A percentile compares a stretch with the other conserved stretches of the same genome.
phyloP scores from a whole-genome alignment of 2,888 invertebrate genomes.

The Callyntrura sp. region DNA sequence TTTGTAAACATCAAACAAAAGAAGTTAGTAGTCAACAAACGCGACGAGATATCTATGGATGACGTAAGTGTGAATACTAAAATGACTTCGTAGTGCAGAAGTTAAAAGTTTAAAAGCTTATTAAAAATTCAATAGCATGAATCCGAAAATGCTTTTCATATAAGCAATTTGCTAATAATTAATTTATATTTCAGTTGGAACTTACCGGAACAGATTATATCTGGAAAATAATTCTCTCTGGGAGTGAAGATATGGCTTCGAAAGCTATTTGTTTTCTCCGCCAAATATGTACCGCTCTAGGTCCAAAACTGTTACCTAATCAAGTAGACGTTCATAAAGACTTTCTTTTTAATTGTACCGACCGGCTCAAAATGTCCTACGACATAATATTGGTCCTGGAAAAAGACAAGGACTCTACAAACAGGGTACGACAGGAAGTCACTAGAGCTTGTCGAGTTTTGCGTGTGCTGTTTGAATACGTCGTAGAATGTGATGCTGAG shows the following conservation, averaged over 20 bases:
- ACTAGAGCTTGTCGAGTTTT: constrained; percentile 96
- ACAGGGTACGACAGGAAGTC: constrained; percentile 89
- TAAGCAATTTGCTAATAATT: neutral
- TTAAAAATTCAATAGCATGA: too few species aligned
- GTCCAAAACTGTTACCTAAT: constrained; percentile 92
- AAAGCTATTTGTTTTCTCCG: constrained; percentile 96
- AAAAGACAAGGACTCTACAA: constrained; percentile 87
- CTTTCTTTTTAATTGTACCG: constrained; percentile 96
- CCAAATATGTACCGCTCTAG: constrained; percentile 97
- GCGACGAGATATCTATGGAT: constrained; percentile 94
- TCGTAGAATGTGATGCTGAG: constrained; percentile 96
- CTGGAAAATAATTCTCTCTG: constrained; percentile 93
- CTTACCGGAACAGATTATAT: constrained; percentile 98
- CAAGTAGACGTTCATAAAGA: constrained; percentile 95
- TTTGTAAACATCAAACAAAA: constrained; percentile 98
- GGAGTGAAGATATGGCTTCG: constrained; percentile 96
- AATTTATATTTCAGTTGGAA: constrained; percentile 86
- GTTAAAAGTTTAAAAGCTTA: too few species aligned
- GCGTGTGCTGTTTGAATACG: constrained; percentile 97
- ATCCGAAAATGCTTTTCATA: neutral
- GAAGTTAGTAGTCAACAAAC: constrained; percentile 92
- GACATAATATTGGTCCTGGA: constrained; percentile 91
- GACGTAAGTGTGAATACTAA: constrained; percentile 87
- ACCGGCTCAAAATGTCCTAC: constrained; percentile 93
- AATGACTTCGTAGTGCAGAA: too few species aligned